phyloP scores from a whole-genome alignment of 2,797 vertebrate genomes.

The Coluber constrictor region DNA sequence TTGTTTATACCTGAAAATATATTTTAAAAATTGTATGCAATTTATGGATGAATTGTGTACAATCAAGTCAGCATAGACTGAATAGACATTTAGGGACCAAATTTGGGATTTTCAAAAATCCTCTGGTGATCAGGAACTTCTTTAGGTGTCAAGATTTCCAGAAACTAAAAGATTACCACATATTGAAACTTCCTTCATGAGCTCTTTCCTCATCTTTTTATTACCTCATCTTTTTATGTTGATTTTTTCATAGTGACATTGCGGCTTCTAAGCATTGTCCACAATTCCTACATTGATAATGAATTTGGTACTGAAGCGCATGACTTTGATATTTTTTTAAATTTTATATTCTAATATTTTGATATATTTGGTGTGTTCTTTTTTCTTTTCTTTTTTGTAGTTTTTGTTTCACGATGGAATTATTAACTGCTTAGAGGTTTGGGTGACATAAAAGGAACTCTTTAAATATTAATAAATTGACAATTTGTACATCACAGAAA shows the following conservation, averaged over 20 bases:
- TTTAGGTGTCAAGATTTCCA: no score
- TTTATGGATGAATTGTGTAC: neutral
- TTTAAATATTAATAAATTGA: neutral
- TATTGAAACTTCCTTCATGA: neutral
- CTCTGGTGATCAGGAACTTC: no score
- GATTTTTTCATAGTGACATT: neutral
- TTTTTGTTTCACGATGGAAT: neutral
- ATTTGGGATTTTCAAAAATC: neutral
- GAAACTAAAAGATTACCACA: neutral
- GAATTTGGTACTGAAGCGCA: neutral
- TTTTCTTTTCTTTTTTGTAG: neutral
- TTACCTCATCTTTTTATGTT: neutral
- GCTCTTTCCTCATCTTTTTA: neutral
- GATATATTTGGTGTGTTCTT: neutral
- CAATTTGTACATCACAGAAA: neutral
- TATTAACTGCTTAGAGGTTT: neutral
- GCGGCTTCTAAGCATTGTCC: neutral
- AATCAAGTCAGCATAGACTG: neutral
- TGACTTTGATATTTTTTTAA: neutral
- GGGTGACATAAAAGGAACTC: neutral
- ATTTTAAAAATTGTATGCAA: neutral
- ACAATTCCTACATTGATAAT: neutral
- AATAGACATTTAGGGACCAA: neutral
- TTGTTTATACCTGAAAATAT: neutral
- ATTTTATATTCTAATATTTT: neutral